Base-by-base conservation (phyloP, 2,888 invertebrate species). In the Aethes cnicana region DNA sequence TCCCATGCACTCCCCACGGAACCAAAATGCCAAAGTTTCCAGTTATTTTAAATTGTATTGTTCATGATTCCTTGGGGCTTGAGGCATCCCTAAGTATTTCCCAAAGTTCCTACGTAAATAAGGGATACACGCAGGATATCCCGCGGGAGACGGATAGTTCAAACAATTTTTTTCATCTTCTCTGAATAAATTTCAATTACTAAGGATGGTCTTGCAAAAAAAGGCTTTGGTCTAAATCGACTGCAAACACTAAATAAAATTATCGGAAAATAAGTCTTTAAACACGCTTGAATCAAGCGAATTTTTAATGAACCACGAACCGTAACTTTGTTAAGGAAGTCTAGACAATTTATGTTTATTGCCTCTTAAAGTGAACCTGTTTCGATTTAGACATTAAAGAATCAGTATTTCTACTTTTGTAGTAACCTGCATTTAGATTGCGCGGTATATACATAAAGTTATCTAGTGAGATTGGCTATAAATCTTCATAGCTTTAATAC, bases 281-380 rank as follows among this genome's bases (percentile, higher is more conserved):
- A 16, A 14, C 37, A 26, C 25, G 33, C 25, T 52, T 39, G 44
- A 52, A 52, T 52, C 52, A 52, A 39, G 52, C 32, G 8, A 46
- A 12, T 26, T 39, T 37, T 52, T 46, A 46, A 52, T 52, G 39
- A 46, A 46, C 52, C 39, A 9, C 33, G 32, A 52, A 39, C 52
- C 52, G 52, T 52, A 46, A 46, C 44, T 37, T 26, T 46, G 39
- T 46, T 39, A 52, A 52, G 32, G 52, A 46, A 52, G 44, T 52
- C 52, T 52, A 52, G 46, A 46, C 52, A 46, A 52, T 52, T 52
- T 52, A 52, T 52, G 20, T 52, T 44, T 52, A 52, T 52, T 33
- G 46, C 32, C 14, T 39, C 30, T 46, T 39, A 52, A 46, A 39
- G 11, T 14, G 11, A 52, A 46, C 52, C 52, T 26, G 52, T 52